phyloP scores from a whole-genome alignment of 30 jellyfish, hydroid and myxozoan species.

The Turritopsis rubra region DNA sequence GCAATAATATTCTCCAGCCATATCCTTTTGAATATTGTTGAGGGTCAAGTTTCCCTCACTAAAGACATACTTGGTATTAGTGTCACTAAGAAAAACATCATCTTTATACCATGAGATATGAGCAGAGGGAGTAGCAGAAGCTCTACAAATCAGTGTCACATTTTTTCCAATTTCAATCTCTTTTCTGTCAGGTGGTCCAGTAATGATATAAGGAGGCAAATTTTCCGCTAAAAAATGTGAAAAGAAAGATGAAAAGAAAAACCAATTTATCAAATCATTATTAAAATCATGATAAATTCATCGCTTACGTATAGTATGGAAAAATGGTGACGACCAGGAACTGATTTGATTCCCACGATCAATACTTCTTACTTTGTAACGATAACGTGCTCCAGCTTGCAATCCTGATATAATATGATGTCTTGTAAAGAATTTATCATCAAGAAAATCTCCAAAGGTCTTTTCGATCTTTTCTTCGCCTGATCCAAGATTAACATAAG shows the following conservation, averaged over 20 bases:
- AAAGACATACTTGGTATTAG: not conserved
- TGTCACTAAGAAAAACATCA: not conserved
- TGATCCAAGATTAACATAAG: not conserved
- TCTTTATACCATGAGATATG: slow-evolving; percentile 23
- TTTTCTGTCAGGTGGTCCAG: slow-evolving; percentile 12
- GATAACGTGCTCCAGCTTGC: slow-evolving; percentile 13
- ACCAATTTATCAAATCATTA: not conserved
- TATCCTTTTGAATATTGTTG: not conserved
- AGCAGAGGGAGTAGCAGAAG: slow-evolving; percentile 1
- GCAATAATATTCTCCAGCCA: slow-evolving; percentile 22
- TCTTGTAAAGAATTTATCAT: not conserved
- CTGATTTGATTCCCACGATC: slow-evolving; percentile 29
- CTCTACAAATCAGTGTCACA: slow-evolving; percentile 15
- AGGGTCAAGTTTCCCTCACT: not conserved
- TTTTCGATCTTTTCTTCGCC: not conserved
- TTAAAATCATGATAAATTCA: no score
- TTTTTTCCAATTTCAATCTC: not conserved
- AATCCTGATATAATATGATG: not conserved
- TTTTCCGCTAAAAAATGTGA: slow-evolving; percentile 22
- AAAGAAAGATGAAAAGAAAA: not conserved
- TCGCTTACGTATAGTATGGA: slow-evolving; percentile 14
- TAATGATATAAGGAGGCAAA: slow-evolving; percentile 20
- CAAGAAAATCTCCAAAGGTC: slow-evolving; percentile 19
- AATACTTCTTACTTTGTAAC: slow-evolving; percentile 17
- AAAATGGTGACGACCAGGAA: slow-evolving; percentile 21